Percentiles rank a stretch among this genome's conserved stretches.
Evolutionary conservation across 2,888 invertebrate species (phyloP).

Genomic region (Argynnis bischoffii): DNA sequence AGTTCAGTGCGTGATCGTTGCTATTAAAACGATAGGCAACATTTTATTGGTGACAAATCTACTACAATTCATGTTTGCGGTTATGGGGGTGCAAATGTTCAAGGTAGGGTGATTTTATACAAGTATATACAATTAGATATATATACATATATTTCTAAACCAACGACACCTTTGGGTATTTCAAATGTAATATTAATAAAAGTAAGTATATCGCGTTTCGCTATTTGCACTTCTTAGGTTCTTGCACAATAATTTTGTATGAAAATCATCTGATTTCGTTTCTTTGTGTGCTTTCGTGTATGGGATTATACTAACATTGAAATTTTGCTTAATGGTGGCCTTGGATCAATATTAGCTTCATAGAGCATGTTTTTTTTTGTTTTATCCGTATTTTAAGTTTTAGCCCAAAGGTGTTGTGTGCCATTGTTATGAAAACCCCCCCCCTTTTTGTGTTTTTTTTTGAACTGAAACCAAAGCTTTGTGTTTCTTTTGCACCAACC

Average conservation of each 20-base stretch:
- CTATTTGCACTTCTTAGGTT: slow-evolving; percentile 35
- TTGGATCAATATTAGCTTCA: slow-evolving; percentile 37
- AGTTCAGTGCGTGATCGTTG: slow-evolving; percentile 99
- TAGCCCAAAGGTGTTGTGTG: slow-evolving; percentile 79
- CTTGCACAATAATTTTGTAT: slow-evolving; percentile 25
- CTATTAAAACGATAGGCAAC: slow-evolving; percentile 99
- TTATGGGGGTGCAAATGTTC: slow-evolving; percentile 99
- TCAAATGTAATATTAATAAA: slow-evolving; percentile 36
- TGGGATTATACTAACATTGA: slow-evolving; percentile 34
- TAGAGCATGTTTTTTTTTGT: slow-evolving; percentile 56
- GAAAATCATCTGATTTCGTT: slow-evolving; percentile 40
- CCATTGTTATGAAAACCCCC: slow-evolving; percentile 41
- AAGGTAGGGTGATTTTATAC: slow-evolving; percentile 88
- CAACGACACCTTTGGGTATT: slow-evolving; percentile 77
- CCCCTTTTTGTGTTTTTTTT: slow-evolving; percentile 56
- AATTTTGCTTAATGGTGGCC: slow-evolving; percentile 22
- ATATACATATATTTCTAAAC: slow-evolving; percentile 34
- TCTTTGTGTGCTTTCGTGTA: slow-evolving; percentile 42
- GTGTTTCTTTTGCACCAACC: slow-evolving; percentile 74
- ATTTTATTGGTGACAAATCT: slow-evolving; percentile 99
- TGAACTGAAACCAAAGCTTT: slow-evolving; percentile 74
- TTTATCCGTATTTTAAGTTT: slow-evolving; percentile 42
- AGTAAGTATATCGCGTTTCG: slow-evolving; percentile 68
- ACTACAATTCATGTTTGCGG: slow-evolving; percentile 99
- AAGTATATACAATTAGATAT: slow-evolving; percentile 5